phyloP scores from a whole-genome alignment of 2,888 invertebrate genomes.

The Chrysolina haemoptera region DNA sequence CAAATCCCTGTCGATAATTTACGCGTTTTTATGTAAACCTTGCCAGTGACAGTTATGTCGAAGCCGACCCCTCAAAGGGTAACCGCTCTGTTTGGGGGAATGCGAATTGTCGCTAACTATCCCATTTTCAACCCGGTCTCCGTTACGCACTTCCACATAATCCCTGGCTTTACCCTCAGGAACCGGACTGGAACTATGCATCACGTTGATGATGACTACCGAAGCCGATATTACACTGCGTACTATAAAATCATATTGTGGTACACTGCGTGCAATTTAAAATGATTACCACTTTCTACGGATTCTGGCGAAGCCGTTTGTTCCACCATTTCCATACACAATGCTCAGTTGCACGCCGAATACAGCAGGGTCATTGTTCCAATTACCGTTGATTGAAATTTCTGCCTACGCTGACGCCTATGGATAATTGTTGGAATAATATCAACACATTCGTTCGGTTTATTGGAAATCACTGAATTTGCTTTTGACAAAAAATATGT shows the following conservation, averaged over 20 bases:
- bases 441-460: slow-evolving; percentile 29
- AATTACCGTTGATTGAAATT: slow-evolving; percentile 40
- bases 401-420: slow-evolving; percentile 30
- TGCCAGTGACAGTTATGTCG: slow-evolving; percentile 68
- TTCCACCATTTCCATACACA: slow-evolving; percentile 44
- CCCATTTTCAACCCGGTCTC: slow-evolving; percentile 65
- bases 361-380: slow-evolving; percentile 33
- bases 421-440: slow-evolving; percentile 30
- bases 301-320: slow-evolving; percentile 47
- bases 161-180: slow-evolving; percentile 65
- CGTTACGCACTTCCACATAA: slow-evolving; percentile 64
- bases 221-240: slow-evolving; percentile 56
- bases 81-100: slow-evolving; percentile 68
- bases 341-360: slow-evolving; percentile 32
- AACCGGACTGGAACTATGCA: slow-evolving; percentile 52
- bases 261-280: slow-evolving; percentile 60
- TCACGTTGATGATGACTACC: slow-evolving; percentile 49
- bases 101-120: slow-evolving; percentile 70
- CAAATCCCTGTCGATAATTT: slow-evolving; percentile 67
- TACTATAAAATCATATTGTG: slow-evolving; percentile 61
- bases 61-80: slow-evolving; percentile 66
- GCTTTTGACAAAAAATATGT: too few relatives aligned
- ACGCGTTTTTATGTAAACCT: slow-evolving; percentile 69
- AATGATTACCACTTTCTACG: slow-evolving; percentile 56
- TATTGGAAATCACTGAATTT: not conserved